Evolutionary conservation across 1,140 invertebrate species (phyloP), one percentile per base, ranked within the genome.

Genomic region (Heliothis virescens): DNA sequence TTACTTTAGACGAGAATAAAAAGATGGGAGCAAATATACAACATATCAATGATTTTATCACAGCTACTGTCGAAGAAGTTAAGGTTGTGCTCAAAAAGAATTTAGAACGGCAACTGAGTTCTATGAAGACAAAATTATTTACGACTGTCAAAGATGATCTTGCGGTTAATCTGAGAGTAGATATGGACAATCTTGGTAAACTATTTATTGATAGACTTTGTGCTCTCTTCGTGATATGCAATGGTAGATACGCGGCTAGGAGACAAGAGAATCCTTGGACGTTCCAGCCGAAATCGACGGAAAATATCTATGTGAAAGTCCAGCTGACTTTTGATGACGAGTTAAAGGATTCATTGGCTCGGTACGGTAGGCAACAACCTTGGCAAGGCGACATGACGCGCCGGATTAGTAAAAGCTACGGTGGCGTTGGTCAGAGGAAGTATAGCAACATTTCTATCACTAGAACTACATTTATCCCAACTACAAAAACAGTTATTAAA

Each of bases 111-210:
- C 62, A 89, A 72, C 67, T 91, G 29, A 50, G 62, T n/a, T 21
- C 71, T 12, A 34, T 86, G 11, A 79, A 65, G 59, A 75, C 77
- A 2, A 86, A 82, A 83, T 55, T 87, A 41, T 67, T 79, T 21
- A 15, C 41, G 10, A 82, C 60, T 11, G 77, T 93, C 50, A 79
- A 85, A 53, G 80, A 89, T 34, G 91, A 94, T 69, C 65, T 93
- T 7, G 73, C 65, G 1, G 80, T 86, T n/a, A 92, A 89, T 47
- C 62, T 91, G 12, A 83, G 86, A 29, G 75, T 88, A 0, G 91
- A 92, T 50, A 76, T 94, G 21, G 86, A 80, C 0, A 91, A 89
- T 80, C 65, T 91, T 15, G 82, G 86, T 82, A 73, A 75, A 4
- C 85, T 87, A 12, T 72, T 86, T 47, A 63, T 69, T 18, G 74